Percentiles rank a stretch among this genome's conserved stretches.
These are phyloP conservation scores for Drosophila recens DNA, from an alignment of 2,888 invertebrate species.

Conservation along the genomic window DNA sequence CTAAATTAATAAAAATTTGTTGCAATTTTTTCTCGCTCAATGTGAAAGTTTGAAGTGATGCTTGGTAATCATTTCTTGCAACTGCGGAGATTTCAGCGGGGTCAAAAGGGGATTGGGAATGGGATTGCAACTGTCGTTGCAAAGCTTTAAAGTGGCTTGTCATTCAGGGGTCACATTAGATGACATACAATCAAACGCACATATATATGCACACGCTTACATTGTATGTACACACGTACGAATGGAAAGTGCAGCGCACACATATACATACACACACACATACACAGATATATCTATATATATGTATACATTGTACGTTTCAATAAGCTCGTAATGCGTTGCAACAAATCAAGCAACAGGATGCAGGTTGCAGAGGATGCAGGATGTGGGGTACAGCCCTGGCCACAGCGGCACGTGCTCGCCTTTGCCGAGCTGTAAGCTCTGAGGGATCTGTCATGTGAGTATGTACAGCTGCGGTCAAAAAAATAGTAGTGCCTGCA, in stretches of 20 bases:
- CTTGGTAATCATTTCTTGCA: slow-evolving; percentile 1
- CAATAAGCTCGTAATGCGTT: slow-evolving; percentile 37
- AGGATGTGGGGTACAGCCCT: slow-evolving; percentile 4
- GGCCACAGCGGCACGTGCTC: slow-evolving; percentile 28
- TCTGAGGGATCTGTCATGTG: slow-evolving; percentile 23
- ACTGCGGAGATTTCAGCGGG: slow-evolving; percentile 8
- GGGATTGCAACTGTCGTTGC: slow-evolving; percentile 9
- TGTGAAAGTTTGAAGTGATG: slow-evolving; percentile 7
- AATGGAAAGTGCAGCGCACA: slow-evolving; percentile 3
- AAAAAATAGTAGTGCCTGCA: too few relatives aligned
- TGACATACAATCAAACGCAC: slow-evolving; percentile 10
- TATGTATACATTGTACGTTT: slow-evolving; percentile 15
- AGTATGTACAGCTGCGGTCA: too few relatives aligned
- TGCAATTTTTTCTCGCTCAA: not conserved
- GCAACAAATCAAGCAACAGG: slow-evolving; percentile 48
- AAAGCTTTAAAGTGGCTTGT: slow-evolving; percentile 44
- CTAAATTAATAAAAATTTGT: not conserved
- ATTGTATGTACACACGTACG: not conserved
- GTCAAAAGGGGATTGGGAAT: not conserved
- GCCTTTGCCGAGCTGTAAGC: not conserved
- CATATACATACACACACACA: not conserved
- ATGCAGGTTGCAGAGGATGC: slow-evolving; percentile 27
- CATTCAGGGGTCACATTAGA: slow-evolving; percentile 63
- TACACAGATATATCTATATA: too few relatives aligned
- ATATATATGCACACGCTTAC: not conserved